Base-by-base conservation (phyloP, 2,888 invertebrate species). In the Mycalesis mineus region DNA sequence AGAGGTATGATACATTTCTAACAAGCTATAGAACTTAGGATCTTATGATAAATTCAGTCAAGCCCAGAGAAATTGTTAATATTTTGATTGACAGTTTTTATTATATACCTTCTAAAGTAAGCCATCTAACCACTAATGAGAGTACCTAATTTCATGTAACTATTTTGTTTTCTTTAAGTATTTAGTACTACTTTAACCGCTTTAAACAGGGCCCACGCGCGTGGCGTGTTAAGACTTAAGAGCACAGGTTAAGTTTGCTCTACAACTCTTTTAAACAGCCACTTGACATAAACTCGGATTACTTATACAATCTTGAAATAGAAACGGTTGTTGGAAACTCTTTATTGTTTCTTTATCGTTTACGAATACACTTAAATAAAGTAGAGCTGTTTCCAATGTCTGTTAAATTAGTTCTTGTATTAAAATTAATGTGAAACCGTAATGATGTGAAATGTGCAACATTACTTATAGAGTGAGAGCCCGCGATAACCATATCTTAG, bases 231-330 rank as follows among this genome's bases (percentile, higher is more conserved):
- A 37, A 39, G 31, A 9, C 37, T 37, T 37, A 69, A 67, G 72
- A 72, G 68, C 73, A 65, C 68, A 61, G 71, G 80, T 79, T 78
- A 81, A 79, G 79, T 72, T 82, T 79, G 80, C 85, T 88, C 88
- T 88, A 88, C 86, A 88, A 84, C 87, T 86, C 82, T 86, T 86
- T 84, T 78, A 85, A 86, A 86, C 82, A 80, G 83, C 78, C 78
- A 82, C 79, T 88, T 81, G 28, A 49, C 37, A 49, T 49, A 49
- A 49, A 49, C 49, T 13, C 5, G 37, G 13, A 37, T 22, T 49
- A 36, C 36, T 36, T 11, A 49, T 49, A 49, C n/a, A 49, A 39
- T 49, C 45, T 48, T 37, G 28, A 49, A 49, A 22, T 36, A 28
- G 37, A 28, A 49, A 37, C 37, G 22, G 17, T 49, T 37, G 47